Evolutionary conservation across 2,888 invertebrate genomes (phyloP), one percentile per base, ranked within the genome.

Genomic region (Epistrophella euchroma): DNA sequence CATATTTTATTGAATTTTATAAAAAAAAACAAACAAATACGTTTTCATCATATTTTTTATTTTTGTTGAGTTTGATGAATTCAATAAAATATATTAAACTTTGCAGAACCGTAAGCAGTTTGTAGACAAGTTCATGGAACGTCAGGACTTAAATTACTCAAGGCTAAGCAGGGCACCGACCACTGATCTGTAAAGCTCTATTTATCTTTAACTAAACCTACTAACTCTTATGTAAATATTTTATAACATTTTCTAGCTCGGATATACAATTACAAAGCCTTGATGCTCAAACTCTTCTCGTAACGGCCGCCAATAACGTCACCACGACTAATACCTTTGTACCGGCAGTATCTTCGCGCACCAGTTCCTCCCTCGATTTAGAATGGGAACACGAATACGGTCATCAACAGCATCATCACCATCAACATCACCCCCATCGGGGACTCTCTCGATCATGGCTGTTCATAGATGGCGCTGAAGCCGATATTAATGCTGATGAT

Each of bases 311-410:
- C 89, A 89, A 90, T 90, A 88, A 93, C 84, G 90, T 92, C 22
- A 90, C 90, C 19, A 86, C 91, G 62, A 90, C 89, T 50, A 89
- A 87, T 43, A 82, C 82, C 10, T 86, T 86, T 40, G 85, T 84
- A 19, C 78, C 88, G 40, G 92, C 92, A 15, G 90, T 93, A 52
- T 94, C 94, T 47, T 95, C 95, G 35, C 94, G 95, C 37, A 94
- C 94, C n/a, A 95, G 95, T 89, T 92, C 92, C 28, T 95, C 95
- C 5, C 91, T 95, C 76, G 95, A 95, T 89, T 92, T 95, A 75
- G 95, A 95, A 91, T 95, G 95, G 95, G 95, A 95, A 91, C 95
- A 95, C 89, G 95, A 95, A 92, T 93, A 91, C 79, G 84, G 77
- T 37, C 79, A 77, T 15, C 88, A 87, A 28, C 88, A 81, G 32